A percentile compares a stretch with the other conserved stretches of the same genome.
These are phyloP conservation scores for Mugil cephalus DNA, from an alignment of 2,113 vertebrate genomes.

Conservation along the genomic window DNA sequence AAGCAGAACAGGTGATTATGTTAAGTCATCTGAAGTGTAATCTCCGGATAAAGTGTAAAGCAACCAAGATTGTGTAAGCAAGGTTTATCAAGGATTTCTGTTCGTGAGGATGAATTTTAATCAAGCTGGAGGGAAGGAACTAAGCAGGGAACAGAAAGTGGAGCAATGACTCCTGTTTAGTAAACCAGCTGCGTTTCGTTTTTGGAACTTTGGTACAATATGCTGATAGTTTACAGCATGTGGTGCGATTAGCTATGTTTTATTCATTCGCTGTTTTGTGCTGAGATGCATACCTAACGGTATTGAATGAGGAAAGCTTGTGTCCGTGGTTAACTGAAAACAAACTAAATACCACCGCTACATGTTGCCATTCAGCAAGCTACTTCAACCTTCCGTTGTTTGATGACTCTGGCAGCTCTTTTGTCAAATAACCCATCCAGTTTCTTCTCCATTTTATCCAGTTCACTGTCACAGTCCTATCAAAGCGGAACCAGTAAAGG, in stretches of 20 bases:
- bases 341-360: too few relatives aligned
- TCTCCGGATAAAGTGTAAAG: slow-evolving; percentile 29
- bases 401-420: too few relatives aligned
- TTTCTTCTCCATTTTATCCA: not conserved
- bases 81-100: slow-evolving; percentile 23
- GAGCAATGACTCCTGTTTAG: not conserved
- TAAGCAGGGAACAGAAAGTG: not conserved
- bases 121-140: not conserved
- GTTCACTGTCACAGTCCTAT: not conserved
- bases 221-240: not conserved
- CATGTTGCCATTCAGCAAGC: too few relatives aligned
- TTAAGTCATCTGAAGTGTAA: slow-evolving; percentile 19
- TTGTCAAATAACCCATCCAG: not conserved
- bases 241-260: too few relatives aligned
- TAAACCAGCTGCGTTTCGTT: not conserved
- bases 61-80: slow-evolving; percentile 16
- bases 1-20: slow-evolving; percentile 34
- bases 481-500: not conserved
- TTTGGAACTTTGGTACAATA: not conserved
- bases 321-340: too few relatives aligned
- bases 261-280: too few relatives aligned
- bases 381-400: too few relatives aligned
- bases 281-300: too few relatives aligned
- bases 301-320: too few relatives aligned
- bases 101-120: slow-evolving; percentile 42